Percentiles rank a stretch among this genome's conserved stretches.
These are phyloP conservation scores for Caenorhabditis inopinata DNA, from an alignment of 1,140 invertebrate species.

Conservation along the genomic window DNA sequence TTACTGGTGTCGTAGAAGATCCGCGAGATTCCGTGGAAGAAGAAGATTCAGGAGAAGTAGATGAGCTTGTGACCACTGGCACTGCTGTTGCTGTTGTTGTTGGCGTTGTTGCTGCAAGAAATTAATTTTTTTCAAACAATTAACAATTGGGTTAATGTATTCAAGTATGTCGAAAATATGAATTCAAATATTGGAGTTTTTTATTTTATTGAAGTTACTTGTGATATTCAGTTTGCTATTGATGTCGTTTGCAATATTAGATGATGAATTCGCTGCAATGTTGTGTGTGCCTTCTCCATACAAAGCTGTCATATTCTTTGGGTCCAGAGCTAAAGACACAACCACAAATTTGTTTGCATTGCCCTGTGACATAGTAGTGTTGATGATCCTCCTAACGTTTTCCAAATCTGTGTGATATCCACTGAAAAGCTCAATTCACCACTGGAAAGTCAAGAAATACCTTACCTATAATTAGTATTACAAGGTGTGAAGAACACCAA, in stretches of 20 bases:
- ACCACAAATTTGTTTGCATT: background rate
- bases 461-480: background rate
- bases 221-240: background rate
- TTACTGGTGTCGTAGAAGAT: too few species aligned
- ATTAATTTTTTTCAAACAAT: too few species aligned
- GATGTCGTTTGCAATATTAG: background rate
- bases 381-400: background rate
- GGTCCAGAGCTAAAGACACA: background rate
- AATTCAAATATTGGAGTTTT: too few species aligned
- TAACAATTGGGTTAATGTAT: too few species aligned
- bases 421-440: background rate
- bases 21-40: too few species aligned
- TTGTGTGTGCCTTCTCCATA: constrained; percentile 6
- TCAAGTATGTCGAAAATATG: too few species aligned
- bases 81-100: too few species aligned
- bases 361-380: background rate
- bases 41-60: too few species aligned
- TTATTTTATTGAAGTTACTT: too few species aligned
- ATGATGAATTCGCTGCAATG: background rate
- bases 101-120: too few species aligned
- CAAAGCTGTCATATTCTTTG: background rate
- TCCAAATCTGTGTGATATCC: background rate
- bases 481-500: constrained; percentile 13
- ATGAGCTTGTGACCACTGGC: too few species aligned
- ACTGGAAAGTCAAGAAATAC: background rate